Conservation (phyloP, 2,888 invertebrate species). For the Micoletzkya japonica region DNA sequence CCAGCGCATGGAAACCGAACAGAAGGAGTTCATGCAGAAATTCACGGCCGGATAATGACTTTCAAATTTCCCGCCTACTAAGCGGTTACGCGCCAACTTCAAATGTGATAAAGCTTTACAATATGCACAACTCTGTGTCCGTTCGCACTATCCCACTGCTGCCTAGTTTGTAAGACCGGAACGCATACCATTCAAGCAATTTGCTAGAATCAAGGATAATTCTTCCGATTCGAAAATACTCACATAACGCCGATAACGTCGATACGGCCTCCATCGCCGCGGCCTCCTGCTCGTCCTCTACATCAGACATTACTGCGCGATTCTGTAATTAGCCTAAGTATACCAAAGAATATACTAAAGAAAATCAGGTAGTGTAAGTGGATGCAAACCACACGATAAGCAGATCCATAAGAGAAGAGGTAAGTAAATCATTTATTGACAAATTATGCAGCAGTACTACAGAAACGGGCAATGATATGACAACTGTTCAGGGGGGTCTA, state of each 20-base stretch:
- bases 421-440: no score
- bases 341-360: constrained; percentile 39
- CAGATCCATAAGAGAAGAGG: no score
- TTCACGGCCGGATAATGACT: constrained; percentile 11
- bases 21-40: constrained; percentile 16
- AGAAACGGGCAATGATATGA: no score
- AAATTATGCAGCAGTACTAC: no score
- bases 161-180: no score
- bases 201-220: no score
- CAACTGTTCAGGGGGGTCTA: no score
- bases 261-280: constrained; percentile 1
- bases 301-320: not conserved
- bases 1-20: constrained; percentile 17
- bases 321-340: not conserved
- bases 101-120: not conserved
- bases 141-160: no score
- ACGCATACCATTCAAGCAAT: no score
- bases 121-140: no score
- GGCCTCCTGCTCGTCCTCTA: not conserved
- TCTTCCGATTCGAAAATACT: not conserved
- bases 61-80: not conserved
- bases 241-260: not conserved
- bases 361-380: no score
- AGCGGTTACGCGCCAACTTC: not conserved
- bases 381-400: no score